A percentile compares a stretch with the other conserved stretches of the same genome.
Conservation (phyloP, 2,888 invertebrate genomes). For the Metalampra italica region DNA sequence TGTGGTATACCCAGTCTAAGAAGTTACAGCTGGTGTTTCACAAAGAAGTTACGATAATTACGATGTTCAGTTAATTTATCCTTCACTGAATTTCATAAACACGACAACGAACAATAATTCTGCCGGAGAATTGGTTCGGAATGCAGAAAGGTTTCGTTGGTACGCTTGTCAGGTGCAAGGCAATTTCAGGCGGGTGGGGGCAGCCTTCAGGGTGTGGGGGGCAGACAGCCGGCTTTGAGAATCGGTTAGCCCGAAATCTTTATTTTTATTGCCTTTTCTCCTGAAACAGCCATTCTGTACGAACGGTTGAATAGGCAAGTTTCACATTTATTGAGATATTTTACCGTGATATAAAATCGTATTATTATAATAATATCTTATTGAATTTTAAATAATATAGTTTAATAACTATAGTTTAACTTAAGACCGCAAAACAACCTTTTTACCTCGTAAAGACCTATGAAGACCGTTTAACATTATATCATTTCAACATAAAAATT, state of each 20-base stretch:
- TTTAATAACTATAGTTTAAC: too few relatives aligned
- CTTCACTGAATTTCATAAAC: neutral
- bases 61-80: too few relatives aligned
- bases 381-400: too few relatives aligned
- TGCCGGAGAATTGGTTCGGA: neutral
- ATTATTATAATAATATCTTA: too few relatives aligned
- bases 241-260: constrained; percentile 46
- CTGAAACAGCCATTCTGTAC: constrained; percentile 27
- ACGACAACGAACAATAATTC: constrained; percentile 1
- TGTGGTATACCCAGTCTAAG: too few relatives aligned
- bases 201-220: constrained; percentile 27
- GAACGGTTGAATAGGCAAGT: constrained; percentile 22
- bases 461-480: too few relatives aligned
- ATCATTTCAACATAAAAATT: too few relatives aligned
- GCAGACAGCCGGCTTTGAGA: constrained; percentile 45
- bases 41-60: too few relatives aligned
- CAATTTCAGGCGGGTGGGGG: constrained; percentile 38
- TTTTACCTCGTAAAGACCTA: neutral
- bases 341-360: constrained; percentile 16
- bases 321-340: constrained; percentile 38
- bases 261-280: constrained; percentile 33
- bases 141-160: constrained; percentile 16
- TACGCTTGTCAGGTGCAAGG: constrained; percentile 60
- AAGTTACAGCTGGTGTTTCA: too few relatives aligned
- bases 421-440: neutral